Evolutionary conservation across 2,888 invertebrate species (phyloP), one percentile per base, ranked within the genome.

Genomic region (Hydriomena furcata): DNA sequence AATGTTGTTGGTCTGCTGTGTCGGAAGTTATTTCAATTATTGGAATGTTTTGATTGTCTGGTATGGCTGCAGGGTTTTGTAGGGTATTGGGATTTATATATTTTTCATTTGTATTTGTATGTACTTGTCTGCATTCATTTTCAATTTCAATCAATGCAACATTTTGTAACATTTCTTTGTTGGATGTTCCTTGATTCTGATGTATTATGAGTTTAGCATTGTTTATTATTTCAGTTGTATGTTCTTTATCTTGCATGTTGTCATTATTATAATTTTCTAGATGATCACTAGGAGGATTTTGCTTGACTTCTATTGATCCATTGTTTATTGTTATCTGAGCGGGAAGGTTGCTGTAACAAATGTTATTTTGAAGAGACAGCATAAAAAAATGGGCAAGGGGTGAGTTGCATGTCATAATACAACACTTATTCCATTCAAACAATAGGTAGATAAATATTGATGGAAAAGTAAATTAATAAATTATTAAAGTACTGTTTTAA

Each of bases 241-340:
- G 24, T 12, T 30, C 8, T 17, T 28, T 4, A 6, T 36, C 6
- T 7, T 12, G 20, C 6, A 21, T 11, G 7, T n/a, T 10, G 12
- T 10, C n/a, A 35, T n/a, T 1, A 4, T 20, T 27, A 28, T n/a
- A 32, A 34, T 27, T 28, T 28, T 27, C 20, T 17, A 5, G n/a
- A 8, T 20, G 2, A 8, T 25, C 11, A 21, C 10, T 37, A 42
- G 28, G 36, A 10, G 30, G 10, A 40, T 54, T 35, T 44, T 56
- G 46, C 11, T 3, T 61, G 37, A 17, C 17, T 17, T 17, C 17
- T 4, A 17, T 62, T 46, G 23, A 6, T 7, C 44, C 43, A 36
- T 13, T 41, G 13, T 53, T 51, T 28, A 54, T 59, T 54, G 52
- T 50, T 31, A 59, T 58, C 11, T 46, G 17, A 28, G 48, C 53